A percentile compares a stretch with the other conserved stretches of the same genome.
Evolutionary conservation across 2,113 vertebrate genomes (phyloP).

Genomic region (Pelecanus crispus): DNA sequence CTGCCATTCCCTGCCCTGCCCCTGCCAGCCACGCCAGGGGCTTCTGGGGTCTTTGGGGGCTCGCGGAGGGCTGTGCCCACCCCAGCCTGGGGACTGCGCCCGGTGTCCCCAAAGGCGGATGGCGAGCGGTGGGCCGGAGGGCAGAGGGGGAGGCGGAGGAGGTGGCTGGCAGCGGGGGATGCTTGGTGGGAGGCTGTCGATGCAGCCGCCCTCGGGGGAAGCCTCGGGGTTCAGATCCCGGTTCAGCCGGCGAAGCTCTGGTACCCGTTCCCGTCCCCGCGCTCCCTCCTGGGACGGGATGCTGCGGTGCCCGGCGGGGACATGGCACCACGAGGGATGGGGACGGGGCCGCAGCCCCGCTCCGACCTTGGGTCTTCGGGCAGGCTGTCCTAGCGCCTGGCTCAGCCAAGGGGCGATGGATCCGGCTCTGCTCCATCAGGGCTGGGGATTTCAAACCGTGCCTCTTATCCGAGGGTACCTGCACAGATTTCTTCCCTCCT

Average conservation of each 20-base stretch:
- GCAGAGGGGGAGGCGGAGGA: background rate
- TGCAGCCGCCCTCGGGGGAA: background rate
- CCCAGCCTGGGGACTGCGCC: background rate
- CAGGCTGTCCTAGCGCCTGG: accelerated
- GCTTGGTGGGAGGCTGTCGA: background rate
- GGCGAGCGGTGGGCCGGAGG: background rate
- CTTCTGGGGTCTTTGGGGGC: background rate
- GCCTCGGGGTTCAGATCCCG: background rate
- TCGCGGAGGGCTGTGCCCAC: background rate
- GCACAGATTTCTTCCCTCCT: background rate
- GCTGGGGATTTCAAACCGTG: background rate
- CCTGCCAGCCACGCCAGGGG: background rate
- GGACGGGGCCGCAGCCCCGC: background rate
- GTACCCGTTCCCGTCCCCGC: background rate
- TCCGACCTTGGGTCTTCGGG: background rate
- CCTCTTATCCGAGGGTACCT: background rate
- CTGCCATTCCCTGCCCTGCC: background rate
- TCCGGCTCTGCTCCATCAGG: background rate
- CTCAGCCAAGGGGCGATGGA: background rate
- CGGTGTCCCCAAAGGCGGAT: background rate
- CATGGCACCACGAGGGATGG: background rate
- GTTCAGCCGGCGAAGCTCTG: background rate
- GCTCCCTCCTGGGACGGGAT: accelerated
- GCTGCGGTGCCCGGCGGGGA: background rate
- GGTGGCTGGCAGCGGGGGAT: background rate